These are phyloP conservation scores for Echinops telfairi DNA, from an alignment of 2,113 vertebrate species.

Conservation along the genomic window DNA sequence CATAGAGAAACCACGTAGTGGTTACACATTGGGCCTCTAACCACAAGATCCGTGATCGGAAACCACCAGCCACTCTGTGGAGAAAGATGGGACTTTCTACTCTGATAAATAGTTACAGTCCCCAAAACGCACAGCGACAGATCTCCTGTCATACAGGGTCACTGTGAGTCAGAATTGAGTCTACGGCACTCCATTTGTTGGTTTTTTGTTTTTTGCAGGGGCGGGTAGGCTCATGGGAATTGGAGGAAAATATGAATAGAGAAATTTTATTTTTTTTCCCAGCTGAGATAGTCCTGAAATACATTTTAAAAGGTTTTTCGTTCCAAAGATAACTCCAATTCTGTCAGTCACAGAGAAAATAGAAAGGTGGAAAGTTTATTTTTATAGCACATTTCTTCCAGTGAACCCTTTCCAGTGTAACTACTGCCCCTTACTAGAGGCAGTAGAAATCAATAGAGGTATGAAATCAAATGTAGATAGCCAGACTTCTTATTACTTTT, in stretches of 20 bases:
- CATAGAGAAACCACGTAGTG: too few relatives aligned
- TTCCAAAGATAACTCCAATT: constrained; percentile 77
- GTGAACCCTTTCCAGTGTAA: background rate
- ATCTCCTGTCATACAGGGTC: too few relatives aligned
- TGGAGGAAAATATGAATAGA: constrained; percentile 71
- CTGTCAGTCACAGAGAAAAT: constrained; percentile 76
- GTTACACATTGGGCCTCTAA: too few relatives aligned
- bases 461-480: background rate
- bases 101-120: too few relatives aligned
- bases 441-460: background rate
- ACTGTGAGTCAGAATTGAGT: too few relatives aligned
- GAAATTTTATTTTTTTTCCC: constrained; percentile 78
- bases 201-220: too few relatives aligned
- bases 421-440: background rate
- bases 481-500: background rate
- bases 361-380: constrained; percentile 70
- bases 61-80: too few relatives aligned
- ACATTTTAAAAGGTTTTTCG: constrained; percentile 65
- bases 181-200: too few relatives aligned
- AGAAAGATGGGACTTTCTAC: too few relatives aligned
- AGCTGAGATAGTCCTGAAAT: constrained; percentile 81
- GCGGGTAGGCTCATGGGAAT: constrained; percentile 74
- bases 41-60: too few relatives aligned
- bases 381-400: constrained; percentile 59
- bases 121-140: too few relatives aligned